A percentile compares a stretch with the other conserved stretches of the same genome.
phyloP scores from a whole-genome alignment of 1,140 invertebrate genomes.

The Rhyzopertha dominica region DNA sequence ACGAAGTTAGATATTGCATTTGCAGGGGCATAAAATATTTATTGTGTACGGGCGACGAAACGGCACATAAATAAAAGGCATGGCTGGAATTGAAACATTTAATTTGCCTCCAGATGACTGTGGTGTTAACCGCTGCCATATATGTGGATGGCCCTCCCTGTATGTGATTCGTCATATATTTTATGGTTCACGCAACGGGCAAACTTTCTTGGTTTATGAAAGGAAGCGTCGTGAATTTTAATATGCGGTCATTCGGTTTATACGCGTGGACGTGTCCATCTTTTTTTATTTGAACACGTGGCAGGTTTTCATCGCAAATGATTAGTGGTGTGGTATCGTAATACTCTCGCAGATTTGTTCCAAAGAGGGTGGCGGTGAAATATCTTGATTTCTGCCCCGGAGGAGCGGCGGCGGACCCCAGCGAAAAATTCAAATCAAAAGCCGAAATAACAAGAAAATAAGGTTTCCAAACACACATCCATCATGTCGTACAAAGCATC shows the following conservation, averaged over 20 bases:
- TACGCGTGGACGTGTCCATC: too few relatives aligned
- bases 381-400: too few relatives aligned
- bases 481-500: conserved; percentile 39
- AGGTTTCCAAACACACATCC: conserved; percentile 34
- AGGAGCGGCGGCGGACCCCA: too few relatives aligned
- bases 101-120: conserved; percentile 20
- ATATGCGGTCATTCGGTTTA: too few relatives aligned
- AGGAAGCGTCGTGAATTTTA: too few relatives aligned
- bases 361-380: too few relatives aligned
- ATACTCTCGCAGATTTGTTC: too few relatives aligned
- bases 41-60: conserved; percentile 20
- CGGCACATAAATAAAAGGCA: conserved; percentile 24
- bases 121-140: conserved; percentile 23
- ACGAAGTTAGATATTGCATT: not conserved
- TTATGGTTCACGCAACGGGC: too few relatives aligned
- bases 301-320: conserved; percentile 5
- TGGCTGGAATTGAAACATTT: conserved; percentile 25
- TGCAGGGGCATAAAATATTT: too few relatives aligned
- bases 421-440: conserved; percentile 39
- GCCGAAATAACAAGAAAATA: conserved; percentile 38
- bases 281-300: conserved; percentile 6
- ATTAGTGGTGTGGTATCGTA: too few relatives aligned
- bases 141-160: conserved; percentile 12
- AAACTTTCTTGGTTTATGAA: too few relatives aligned
- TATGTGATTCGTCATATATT: conserved; percentile 22